Conservation (phyloP, 2,888 invertebrate genomes). For the Nomada ruficornis region DNA sequence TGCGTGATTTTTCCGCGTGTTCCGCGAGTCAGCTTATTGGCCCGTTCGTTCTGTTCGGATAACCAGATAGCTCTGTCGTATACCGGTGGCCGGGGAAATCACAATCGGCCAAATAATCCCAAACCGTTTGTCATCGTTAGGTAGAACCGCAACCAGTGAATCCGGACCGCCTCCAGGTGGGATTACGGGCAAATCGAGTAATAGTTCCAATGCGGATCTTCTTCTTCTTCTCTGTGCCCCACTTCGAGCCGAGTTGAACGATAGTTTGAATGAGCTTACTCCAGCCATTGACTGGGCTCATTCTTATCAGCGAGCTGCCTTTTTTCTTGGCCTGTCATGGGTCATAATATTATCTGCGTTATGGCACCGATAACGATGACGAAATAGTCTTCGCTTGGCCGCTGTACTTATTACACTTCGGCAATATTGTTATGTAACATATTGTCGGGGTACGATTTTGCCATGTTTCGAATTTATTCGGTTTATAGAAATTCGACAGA, state of each 20-base stretch:
- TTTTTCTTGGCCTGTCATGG: constrained; percentile 3
- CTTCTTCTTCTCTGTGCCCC: constrained; percentile 4
- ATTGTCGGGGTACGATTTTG: not conserved
- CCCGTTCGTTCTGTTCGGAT: constrained; percentile 38
- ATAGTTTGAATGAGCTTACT: constrained; percentile 16
- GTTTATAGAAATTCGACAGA: not conserved
- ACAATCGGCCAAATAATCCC: constrained; percentile 59
- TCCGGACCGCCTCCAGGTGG: constrained; percentile 36
- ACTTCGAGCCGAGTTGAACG: constrained; percentile 2
- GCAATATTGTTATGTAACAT: too few relatives aligned
- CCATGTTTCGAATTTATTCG: not conserved
- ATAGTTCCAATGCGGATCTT: constrained; percentile 3
- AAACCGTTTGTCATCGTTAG: constrained; percentile 71
- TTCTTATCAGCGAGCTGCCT: not conserved
- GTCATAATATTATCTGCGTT: constrained; percentile 17
- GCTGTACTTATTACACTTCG: not conserved
- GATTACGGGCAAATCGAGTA: constrained; percentile 31
- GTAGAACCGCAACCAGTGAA: constrained; percentile 45
- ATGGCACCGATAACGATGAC: constrained; percentile 19
- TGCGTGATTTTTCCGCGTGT: constrained; percentile 53
- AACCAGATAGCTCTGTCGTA: constrained; percentile 32
- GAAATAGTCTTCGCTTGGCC: constrained; percentile 10
- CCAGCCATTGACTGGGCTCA: not conserved
- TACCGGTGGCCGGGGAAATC: constrained; percentile 49
- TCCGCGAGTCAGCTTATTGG: constrained; percentile 40